Conservation (phyloP, 1,140 invertebrate species). For the Drosophila prosaltans region DNA sequence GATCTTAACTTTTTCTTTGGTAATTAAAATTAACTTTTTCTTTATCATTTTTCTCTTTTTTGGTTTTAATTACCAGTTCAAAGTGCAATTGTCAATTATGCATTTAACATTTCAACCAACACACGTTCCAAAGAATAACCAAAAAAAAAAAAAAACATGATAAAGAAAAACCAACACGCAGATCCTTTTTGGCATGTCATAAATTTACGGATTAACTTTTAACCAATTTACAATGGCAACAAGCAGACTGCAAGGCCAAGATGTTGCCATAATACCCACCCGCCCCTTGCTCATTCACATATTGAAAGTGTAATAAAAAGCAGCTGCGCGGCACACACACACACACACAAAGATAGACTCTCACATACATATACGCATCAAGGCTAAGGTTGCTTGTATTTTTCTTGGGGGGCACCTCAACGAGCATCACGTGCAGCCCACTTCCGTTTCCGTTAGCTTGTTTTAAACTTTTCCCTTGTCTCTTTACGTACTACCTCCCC, state of each 20-base stretch:
- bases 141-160: constrained; percentile 21
- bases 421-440: constrained; percentile 80
- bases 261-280: constrained; percentile 38
- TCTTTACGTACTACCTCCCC: neutral
- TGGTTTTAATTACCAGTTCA: constrained; percentile 63
- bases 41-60: neutral
- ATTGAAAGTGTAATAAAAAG: constrained; percentile 79
- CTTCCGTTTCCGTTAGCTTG: constrained; percentile 79
- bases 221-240: constrained; percentile 77
- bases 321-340: constrained; percentile 55
- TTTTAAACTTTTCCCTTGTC: constrained; percentile 66
- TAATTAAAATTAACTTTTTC: neutral
- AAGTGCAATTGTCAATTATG: constrained; percentile 73
- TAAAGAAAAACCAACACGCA: constrained; percentile 31
- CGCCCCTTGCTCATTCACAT: constrained; percentile 58
- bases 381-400: constrained; percentile 50
- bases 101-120: constrained; percentile 64
- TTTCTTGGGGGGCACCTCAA: constrained; percentile 72
- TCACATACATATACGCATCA: constrained; percentile 5
- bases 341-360: neutral
- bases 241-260: constrained; percentile 53
- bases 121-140: constrained; percentile 40
- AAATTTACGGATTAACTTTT: constrained; percentile 81
- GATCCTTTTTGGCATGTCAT: constrained; percentile 80
- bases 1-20: neutral